Base-by-base conservation (phyloP, 2,113 vertebrate genomes). In the Clupea harengus region DNA sequence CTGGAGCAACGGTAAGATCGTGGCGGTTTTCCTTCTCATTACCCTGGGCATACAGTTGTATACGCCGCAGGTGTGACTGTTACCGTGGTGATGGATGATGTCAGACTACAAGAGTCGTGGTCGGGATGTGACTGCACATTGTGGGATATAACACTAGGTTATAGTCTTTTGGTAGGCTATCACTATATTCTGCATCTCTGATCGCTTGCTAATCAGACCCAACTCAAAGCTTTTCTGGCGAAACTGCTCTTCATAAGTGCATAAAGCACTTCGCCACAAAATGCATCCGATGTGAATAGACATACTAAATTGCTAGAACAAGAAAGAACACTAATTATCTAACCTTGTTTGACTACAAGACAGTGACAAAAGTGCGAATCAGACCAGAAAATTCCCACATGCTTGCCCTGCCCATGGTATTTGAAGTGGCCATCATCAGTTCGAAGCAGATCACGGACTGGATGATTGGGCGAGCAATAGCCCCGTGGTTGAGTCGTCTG, bases 1-100 rank as follows among this genome's bases (percentile, higher is more conserved):
- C 39, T 72, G 52, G 88, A 89, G 50, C 85, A 85, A 81, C 50
- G 86, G 89, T 88, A 67, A 86, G 89, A 72, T 39, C 25, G 25
- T 10, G 64, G 11, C 25, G 64, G 11, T 25, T 32, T 72, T 15
- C 64, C 2, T 3, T 7, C 28, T 72, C 32, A 28, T 28, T 28
- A 28, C 64, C 1, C 25, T 72, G n/a, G 22, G 57, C 57, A 32
- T 28, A 72, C 39, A 39, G 39, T 39, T 39, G 39, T 39, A 39
- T 39, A 47, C 25, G 64, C 64, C 64, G 25, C 64, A 32, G 64
- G 64, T 72, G 64, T 72, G 25, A 28, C 10, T 72, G 64, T 64
- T 64, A 64, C 57, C 57, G 22, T 72, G 64, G 64, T 72, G 64
- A 72, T 72, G 20, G 57, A 32, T 72, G 64, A 72, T 72, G 64